phyloP scores from a whole-genome alignment of 2,888 invertebrate species.

The Polia nebulosa region DNA sequence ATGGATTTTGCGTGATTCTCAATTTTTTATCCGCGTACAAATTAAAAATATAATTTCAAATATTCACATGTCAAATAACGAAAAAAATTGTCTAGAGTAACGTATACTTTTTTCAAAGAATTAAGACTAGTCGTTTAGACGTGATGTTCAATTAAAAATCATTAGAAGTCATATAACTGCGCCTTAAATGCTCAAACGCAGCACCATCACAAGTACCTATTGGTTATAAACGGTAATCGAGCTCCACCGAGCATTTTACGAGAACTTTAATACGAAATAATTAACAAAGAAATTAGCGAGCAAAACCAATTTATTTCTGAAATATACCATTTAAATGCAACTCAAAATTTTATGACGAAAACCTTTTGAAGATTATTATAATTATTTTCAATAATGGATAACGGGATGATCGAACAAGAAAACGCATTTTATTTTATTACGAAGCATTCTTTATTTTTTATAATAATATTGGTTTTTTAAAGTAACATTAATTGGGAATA shows the following conservation, averaged over 20 bases:
- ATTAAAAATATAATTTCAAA: no score
- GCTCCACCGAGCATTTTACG: conserved; percentile 42
- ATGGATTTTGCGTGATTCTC: no score
- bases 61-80: no score
- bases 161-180: no score
- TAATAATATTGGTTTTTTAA: conserved; percentile 31
- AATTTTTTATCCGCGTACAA: no score
- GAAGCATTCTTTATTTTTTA: conserved; percentile 26
- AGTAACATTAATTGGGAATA: conserved; percentile 46
- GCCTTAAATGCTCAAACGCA: conserved; percentile 8
- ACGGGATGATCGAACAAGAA: conserved; percentile 40
- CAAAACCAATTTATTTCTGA: conserved; percentile 42
- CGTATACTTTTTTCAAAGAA: no score
- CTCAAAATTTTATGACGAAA: conserved; percentile 46
- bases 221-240: conserved; percentile 33
- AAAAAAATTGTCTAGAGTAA: no score
- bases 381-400: conserved; percentile 45
- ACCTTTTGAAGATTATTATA: conserved; percentile 39
- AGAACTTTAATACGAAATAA: conserved; percentile 52
- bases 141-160: no score
- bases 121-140: no score
- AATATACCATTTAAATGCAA: conserved; percentile 39
- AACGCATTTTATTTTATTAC: conserved; percentile 52
- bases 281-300: conserved; percentile 51
- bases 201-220: conserved; percentile 13